phyloP scores from a whole-genome alignment of 2,797 vertebrate species.

The Lepus townsendii region DNA sequence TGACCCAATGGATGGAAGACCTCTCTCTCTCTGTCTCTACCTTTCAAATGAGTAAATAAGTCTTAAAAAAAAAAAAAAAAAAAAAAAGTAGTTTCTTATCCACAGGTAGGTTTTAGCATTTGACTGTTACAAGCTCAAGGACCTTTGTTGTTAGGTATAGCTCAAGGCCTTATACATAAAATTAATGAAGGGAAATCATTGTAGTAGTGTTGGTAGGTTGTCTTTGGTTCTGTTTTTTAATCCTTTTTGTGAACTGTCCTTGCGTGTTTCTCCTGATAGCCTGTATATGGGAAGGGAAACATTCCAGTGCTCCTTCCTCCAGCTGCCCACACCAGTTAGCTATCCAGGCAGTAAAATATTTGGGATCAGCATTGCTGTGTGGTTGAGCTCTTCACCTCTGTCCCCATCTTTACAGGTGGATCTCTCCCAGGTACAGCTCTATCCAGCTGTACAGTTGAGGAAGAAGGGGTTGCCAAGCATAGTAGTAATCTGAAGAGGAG shows the following conservation, averaged over 20 bases:
- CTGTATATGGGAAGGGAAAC: neutral
- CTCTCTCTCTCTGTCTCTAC: no score
- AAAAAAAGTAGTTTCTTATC: no score
- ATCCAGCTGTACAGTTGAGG: neutral
- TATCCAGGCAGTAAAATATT: neutral
- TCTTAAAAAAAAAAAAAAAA: no score
- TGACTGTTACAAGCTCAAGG: slow-evolving; percentile 7
- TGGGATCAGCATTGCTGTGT: neutral
- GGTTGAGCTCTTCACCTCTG: neutral
- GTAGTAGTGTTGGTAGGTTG: neutral
- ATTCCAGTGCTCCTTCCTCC: neutral
- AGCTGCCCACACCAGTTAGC: neutral
- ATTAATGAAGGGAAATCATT: neutral
- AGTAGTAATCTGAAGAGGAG: neutral
- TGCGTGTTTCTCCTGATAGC: neutral
- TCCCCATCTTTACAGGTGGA: neutral
- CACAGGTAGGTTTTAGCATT: neutral
- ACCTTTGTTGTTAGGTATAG: neutral
- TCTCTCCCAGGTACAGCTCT: neutral
- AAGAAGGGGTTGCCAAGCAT: slow-evolving; percentile 11
- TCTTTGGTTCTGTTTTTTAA: neutral
- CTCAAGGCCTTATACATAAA: neutral
- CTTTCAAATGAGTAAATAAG: no score
- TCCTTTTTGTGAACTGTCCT: neutral
- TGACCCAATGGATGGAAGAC: no score